A percentile compares a stretch with the other conserved stretches of the same genome.
Conservation (phyloP, 2,113 vertebrate species). For the Pseudorectes ferrugineus region DNA sequence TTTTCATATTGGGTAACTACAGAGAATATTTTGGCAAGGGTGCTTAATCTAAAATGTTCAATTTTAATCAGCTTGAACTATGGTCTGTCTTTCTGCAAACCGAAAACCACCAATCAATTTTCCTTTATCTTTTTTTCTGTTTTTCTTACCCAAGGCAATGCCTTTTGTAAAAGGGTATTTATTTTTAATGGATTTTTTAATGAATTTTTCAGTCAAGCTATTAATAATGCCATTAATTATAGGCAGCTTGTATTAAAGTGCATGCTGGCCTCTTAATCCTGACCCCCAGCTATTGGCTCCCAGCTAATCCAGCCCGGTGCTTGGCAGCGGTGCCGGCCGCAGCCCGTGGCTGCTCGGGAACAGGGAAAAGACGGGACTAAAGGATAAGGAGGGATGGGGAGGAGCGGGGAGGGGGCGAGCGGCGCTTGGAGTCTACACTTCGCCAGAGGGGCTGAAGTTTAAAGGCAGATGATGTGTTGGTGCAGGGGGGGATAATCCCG, state of each 20-base stretch:
- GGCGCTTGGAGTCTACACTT: constrained; percentile 66
- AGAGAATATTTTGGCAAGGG: constrained; percentile 82
- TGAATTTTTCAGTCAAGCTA: constrained; percentile 99
- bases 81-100: constrained; percentile 89
- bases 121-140: constrained; percentile 84
- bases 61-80: constrained; percentile 90
- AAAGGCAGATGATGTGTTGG: constrained; percentile 87
- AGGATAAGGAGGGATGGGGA: constrained; percentile 67
- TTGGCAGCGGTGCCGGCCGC: constrained; percentile 83
- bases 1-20: constrained; percentile 81
- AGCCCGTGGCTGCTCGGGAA: constrained; percentile 72
- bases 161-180: constrained; percentile 99
- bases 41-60: constrained; percentile 85
- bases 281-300: constrained; percentile 96
- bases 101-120: constrained; percentile 90
- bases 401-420: constrained; percentile 24
- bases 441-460: constrained; percentile 86
- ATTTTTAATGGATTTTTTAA: constrained; percentile 99
- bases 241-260: constrained; percentile 94
- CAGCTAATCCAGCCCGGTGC: constrained; percentile 95
- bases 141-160: constrained; percentile 93
- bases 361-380: constrained; percentile 54
- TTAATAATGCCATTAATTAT: constrained; percentile 99
- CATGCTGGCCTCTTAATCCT: constrained; percentile 94
- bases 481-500: constrained; percentile 82